phyloP scores from a whole-genome alignment of 2,888 invertebrate species.

The Lysandra bellargus region DNA sequence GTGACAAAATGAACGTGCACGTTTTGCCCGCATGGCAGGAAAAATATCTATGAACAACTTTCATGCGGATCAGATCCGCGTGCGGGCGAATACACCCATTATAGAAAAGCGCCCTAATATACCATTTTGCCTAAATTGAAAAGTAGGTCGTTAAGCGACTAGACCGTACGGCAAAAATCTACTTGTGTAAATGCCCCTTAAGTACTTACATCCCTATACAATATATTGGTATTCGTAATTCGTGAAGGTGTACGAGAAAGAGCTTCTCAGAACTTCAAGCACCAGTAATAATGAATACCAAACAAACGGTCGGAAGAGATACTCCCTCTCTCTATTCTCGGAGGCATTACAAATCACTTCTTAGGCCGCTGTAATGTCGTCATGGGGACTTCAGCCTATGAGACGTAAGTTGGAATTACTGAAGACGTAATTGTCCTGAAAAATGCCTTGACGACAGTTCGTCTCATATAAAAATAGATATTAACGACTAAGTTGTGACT shows the following conservation, averaged over 20 bases:
- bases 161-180: no score
- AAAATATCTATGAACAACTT: no score
- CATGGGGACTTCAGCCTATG: neutral
- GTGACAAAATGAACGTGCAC: no score
- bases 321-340: neutral
- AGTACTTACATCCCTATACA: no score
- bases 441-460: neutral
- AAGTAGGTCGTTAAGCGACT: no score
- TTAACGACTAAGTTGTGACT: neutral
- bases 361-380: neutral
- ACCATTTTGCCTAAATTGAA: no score
- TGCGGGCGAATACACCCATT: no score
- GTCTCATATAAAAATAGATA: neutral
- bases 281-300: neutral
- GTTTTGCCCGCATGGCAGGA: no score
- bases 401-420: conserved; percentile 1
- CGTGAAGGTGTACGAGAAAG: neutral
- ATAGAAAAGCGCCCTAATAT: no score
- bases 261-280: neutral
- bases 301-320: neutral
- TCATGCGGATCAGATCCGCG: no score
- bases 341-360: conserved; percentile 2
- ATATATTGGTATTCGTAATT: neutral
- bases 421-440: neutral
- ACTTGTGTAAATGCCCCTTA: no score